Percentiles rank a stretch among this genome's conserved stretches.
These are phyloP conservation scores for Hermatobates lingyangjiaoensis DNA, from an alignment of 1,140 invertebrate genomes.

Conservation along the genomic window DNA sequence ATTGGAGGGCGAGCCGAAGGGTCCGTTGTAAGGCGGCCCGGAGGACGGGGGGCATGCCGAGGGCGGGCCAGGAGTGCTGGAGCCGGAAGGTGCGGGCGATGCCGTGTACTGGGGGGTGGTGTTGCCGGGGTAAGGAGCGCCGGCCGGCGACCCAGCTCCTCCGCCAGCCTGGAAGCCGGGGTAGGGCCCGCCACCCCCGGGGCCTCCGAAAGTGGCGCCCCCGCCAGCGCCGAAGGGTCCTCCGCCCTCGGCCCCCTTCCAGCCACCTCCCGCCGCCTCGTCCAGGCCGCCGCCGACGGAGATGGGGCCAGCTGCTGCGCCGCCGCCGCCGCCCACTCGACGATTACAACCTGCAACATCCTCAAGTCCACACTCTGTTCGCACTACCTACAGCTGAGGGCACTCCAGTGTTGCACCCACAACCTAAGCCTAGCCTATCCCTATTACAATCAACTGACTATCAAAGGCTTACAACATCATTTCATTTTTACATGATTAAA, in stretches of 20 bases:
- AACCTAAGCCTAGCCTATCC: too few species aligned
- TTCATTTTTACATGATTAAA: too few species aligned
- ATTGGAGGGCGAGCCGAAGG: conserved; percentile 45
- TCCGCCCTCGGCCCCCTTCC: conserved; percentile 34
- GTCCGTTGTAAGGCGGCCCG: conserved; percentile 41
- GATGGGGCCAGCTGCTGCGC: conserved; percentile 21
- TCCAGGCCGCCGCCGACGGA: not conserved
- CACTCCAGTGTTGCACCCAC: too few species aligned
- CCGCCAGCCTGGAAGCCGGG: conserved; percentile 24
- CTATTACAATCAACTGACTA: too few species aligned
- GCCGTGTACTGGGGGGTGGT: conserved; percentile 53
- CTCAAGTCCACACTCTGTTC: too few species aligned
- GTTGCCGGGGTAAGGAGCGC: conserved; percentile 44
- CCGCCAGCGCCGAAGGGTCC: not conserved
- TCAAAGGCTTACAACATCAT: too few species aligned
- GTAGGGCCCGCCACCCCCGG: conserved; percentile 24
- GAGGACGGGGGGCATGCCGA: conserved; percentile 40
- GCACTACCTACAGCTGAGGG: too few species aligned
- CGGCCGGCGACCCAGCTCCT: conserved; percentile 37
- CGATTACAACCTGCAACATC: conserved; percentile 38
- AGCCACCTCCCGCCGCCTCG: conserved; percentile 47
- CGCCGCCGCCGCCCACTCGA: conserved; percentile 38
- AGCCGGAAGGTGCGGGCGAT: conserved; percentile 52
- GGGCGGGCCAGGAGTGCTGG: conserved; percentile 44
- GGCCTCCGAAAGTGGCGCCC: conserved; percentile 26